phyloP scores from a whole-genome alignment of 2,797 vertebrate species.

The Neosilurus hyrtlii region DNA sequence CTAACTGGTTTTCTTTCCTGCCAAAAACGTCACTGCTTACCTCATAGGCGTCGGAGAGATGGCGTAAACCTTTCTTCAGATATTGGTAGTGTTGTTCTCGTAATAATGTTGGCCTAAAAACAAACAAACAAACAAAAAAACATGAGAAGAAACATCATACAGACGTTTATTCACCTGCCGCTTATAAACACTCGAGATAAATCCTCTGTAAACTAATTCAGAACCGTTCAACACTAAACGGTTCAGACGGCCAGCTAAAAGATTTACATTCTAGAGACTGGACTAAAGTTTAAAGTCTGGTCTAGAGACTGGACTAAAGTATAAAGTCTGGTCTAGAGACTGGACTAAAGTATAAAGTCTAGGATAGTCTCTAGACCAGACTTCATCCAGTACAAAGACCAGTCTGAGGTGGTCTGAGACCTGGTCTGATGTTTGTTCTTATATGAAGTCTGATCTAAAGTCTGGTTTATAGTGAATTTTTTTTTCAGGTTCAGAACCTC shows the following conservation, averaged over 20 bases:
- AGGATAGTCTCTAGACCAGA: too few species aligned
- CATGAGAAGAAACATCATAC: not conserved
- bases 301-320: not conserved
- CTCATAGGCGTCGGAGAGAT: constrained; percentile 92
- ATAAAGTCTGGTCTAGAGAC: not conserved
- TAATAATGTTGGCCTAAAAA: constrained; percentile 80
- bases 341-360: not conserved
- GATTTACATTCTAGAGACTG: not conserved
- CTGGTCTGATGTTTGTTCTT: not conserved
- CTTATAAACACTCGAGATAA: too few species aligned
- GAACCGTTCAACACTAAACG: not conserved
- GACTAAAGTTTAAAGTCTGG: not conserved
- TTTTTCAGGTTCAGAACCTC: not conserved
- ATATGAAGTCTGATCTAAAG: not conserved
- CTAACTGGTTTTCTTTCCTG: not conserved
- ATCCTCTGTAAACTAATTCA: not conserved
- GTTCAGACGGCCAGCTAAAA: not conserved
- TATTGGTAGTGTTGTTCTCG: constrained; percentile 93
- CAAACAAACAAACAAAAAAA: too few species aligned
- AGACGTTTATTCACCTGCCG: not conserved
- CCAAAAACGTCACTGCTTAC: constrained; percentile 65
- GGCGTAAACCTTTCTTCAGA: constrained; percentile 91
- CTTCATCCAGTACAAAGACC: too few species aligned
- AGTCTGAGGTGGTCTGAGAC: not conserved
- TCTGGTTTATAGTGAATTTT: not conserved